Percentiles rank a stretch among this genome's conserved stretches.
Evolutionary conservation across 35 echinoderm and acorn worm genomes (phyloP).

Genomic region (Amphiura filiformis): DNA sequence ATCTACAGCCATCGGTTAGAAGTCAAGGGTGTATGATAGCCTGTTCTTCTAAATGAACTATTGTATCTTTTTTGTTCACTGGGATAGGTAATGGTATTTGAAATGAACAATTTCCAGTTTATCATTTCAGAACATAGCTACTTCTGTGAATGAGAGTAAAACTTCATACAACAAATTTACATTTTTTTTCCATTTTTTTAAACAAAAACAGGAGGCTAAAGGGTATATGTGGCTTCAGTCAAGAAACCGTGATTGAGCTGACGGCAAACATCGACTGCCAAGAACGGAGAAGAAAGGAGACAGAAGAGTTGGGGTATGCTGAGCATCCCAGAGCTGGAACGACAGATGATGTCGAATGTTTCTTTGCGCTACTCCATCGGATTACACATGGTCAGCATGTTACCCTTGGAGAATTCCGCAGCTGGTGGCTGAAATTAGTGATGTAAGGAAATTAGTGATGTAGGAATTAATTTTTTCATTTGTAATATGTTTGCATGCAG

Average conservation of each 20-base stretch:
- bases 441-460: not conserved
- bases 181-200: not conserved
- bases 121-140: too few relatives aligned
- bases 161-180: too few relatives aligned
- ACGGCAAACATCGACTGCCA: not conserved
- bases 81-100: too few relatives aligned
- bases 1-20: too few relatives aligned
- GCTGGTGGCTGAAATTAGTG: not conserved
- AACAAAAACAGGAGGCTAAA: not conserved
- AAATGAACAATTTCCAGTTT: too few relatives aligned
- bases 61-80: too few relatives aligned
- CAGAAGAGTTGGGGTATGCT: not conserved
- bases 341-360: conserved; percentile 1
- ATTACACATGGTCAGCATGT: not conserved
- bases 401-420: not conserved
- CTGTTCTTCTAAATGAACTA: too few relatives aligned
- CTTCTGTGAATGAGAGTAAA: too few relatives aligned
- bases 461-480: not conserved
- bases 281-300: not conserved
- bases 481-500: not conserved
- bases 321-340: not conserved
- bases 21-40: too few relatives aligned
- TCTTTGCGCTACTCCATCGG: not conserved
- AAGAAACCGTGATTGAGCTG: not conserved
- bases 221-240: not conserved